A percentile compares a stretch with the other conserved stretches of the same genome.
Evolutionary conservation across 1,140 invertebrate species (phyloP).

Genomic region (Zelostemma sp.): DNA sequence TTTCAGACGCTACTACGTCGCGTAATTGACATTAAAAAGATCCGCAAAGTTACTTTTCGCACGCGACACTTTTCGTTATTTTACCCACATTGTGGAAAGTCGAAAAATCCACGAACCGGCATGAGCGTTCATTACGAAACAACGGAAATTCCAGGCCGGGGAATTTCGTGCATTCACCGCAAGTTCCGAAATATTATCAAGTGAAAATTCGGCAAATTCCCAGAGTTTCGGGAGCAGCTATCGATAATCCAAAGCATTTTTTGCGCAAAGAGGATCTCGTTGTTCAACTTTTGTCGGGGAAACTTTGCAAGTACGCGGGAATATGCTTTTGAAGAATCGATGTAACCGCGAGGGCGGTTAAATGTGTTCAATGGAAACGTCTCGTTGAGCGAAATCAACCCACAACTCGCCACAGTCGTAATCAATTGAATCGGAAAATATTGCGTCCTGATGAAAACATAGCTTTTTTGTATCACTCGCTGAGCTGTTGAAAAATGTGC

Average conservation of each 20-base stretch:
- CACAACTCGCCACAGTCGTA: background rate
- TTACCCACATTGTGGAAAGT: background rate
- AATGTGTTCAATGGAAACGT: background rate
- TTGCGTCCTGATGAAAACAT: background rate
- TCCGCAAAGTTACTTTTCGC: background rate
- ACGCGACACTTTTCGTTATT: too few species aligned
- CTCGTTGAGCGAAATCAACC: background rate
- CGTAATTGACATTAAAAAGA: conserved; percentile 29
- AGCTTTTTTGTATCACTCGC: background rate
- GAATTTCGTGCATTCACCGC: background rate
- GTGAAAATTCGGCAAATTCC: conserved; percentile 19
- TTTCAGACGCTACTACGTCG: conserved; percentile 19
- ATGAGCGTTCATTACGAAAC: background rate
- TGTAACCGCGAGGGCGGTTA: background rate
- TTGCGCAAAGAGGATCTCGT: background rate
- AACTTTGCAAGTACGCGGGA: background rate
- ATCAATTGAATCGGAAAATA: background rate
- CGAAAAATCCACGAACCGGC: background rate
- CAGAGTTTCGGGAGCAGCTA: conserved; percentile 13
- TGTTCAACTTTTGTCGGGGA: background rate
- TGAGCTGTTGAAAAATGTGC: background rate
- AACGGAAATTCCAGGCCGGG: background rate
- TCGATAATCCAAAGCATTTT: conserved; percentile 7
- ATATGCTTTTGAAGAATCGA: background rate
- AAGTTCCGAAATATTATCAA: conserved; percentile 17